Conservation (phyloP, 2,797 vertebrate species). For the Pipistrellus kuhlii region DNA sequence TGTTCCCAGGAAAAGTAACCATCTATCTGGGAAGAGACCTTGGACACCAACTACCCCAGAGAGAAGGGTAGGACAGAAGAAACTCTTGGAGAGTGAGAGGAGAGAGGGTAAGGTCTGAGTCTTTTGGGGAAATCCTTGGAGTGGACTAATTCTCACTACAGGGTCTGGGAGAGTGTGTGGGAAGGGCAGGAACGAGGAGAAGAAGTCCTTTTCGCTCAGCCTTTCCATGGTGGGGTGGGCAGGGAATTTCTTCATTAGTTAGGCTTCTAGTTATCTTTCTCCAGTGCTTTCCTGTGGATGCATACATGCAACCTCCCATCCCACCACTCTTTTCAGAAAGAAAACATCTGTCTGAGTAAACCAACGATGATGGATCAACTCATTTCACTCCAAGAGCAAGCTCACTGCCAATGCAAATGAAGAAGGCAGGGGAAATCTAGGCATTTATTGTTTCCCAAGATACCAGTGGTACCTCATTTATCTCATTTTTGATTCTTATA, state of each 20-base stretch:
- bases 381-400: not conserved
- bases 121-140: not conserved
- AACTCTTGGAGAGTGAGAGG: not conserved
- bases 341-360: not conserved
- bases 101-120: not conserved
- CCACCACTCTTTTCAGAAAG: not conserved
- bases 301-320: not conserved
- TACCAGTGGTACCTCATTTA: not conserved
- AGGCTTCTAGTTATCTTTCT: not conserved
- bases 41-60: no score
- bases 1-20: not conserved
- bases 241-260: not conserved
- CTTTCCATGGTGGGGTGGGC: not conserved
- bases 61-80: not conserved
- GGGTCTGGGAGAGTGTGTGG: not conserved
- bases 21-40: no score
- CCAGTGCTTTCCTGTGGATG: not conserved
- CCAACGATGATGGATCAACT: not conserved
- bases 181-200: accelerated
- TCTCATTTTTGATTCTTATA: no score
- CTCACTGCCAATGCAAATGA: not conserved
- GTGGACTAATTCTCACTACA: not conserved
- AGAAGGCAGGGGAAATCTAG: not conserved
- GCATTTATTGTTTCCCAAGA: not conserved
- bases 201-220: not conserved